Evolutionary conservation across 2,888 invertebrate species (phyloP), one percentile per base, ranked within the genome.

Genomic region (Notodonta ziczac): DNA sequence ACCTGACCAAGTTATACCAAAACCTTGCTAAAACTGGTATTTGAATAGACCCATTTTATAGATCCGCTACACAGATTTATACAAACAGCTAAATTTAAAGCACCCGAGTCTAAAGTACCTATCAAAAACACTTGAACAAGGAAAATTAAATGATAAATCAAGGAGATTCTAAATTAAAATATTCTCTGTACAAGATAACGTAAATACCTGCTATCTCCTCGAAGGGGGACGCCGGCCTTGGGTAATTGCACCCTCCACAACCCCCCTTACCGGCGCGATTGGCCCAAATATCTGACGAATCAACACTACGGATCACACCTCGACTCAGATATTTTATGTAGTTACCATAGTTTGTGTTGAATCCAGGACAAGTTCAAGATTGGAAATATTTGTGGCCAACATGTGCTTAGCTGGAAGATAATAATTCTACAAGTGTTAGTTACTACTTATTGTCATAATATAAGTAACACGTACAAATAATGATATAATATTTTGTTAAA

Each of bases 231-330:
- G 63, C 61, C 61, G 59, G 59, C 62, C 14, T 58, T 58, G 65
- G 68, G 75, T 76, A 76, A 78, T 78, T 78, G 73, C 65, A 46
- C 56, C 70, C 62, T 70, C 66, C 13, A 57, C 58, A 53, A 66
- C 63, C 56, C 60, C 12, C 55, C 62, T 66, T 63, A 58, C 66
- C 63, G 39, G 60, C 60, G 63, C 66, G 70, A 74, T 78, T 79
- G 74, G 73, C 72, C 65, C 69, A 72, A 78, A 80, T 76, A 79
- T 78, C 76, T 69, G 72, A 67, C 60, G 70, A 76, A 76, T 80
- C 76, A 78, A 80, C 80, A 78, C 68, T 74, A 76, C 72, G 69
- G 71, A 75, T 77, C 71, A 62, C 74, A 76, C 69, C 72, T 78
- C 64, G 62, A 59, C 67, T 63, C 61, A 69, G 69, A 71, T 74